Percentiles rank a stretch among this genome's conserved stretches.
Conservation (phyloP, 2,888 invertebrate species). For the Saturnia japonica region DNA sequence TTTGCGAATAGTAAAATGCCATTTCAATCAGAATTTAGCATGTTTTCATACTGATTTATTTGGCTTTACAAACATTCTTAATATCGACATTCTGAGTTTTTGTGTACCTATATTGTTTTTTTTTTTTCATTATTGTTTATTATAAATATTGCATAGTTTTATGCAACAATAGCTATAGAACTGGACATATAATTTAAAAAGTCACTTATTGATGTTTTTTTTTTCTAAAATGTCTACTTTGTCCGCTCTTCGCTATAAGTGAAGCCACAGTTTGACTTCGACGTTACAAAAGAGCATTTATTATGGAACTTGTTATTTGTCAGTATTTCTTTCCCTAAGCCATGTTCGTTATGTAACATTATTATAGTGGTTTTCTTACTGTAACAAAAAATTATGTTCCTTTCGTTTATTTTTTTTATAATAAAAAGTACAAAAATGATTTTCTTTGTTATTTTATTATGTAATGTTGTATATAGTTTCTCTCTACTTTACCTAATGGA, state of each 20-base stretch:
- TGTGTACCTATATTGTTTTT: neutral
- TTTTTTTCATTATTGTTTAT: neutral
- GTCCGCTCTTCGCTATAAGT: conserved; percentile 28
- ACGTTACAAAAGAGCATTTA: conserved; percentile 46
- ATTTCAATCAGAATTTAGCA: neutral
- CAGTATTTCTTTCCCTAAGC: conserved; percentile 31
- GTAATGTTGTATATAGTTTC: too few species aligned
- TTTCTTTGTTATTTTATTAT: neutral
- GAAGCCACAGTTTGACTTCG: conserved; percentile 31
- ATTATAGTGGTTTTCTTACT: conserved; percentile 32
- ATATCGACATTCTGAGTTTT: neutral
- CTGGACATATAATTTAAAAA: neutral
- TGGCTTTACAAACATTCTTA: neutral
- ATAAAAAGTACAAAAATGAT: conserved; percentile 40
- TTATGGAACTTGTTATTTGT: conserved; percentile 37
- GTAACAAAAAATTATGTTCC: conserved; percentile 48
- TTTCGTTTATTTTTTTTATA: conserved; percentile 50
- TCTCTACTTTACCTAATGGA: too few species aligned
- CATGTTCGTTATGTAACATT: conserved; percentile 28
- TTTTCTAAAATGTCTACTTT: neutral
- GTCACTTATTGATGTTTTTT: neutral
- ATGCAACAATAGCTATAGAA: neutral
- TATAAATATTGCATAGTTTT: neutral
- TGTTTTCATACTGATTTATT: neutral
- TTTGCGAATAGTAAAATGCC: neutral